Base-by-base conservation (phyloP, 2,888 invertebrate genomes). In the Scaptodrosophila latifasciaeformis region DNA sequence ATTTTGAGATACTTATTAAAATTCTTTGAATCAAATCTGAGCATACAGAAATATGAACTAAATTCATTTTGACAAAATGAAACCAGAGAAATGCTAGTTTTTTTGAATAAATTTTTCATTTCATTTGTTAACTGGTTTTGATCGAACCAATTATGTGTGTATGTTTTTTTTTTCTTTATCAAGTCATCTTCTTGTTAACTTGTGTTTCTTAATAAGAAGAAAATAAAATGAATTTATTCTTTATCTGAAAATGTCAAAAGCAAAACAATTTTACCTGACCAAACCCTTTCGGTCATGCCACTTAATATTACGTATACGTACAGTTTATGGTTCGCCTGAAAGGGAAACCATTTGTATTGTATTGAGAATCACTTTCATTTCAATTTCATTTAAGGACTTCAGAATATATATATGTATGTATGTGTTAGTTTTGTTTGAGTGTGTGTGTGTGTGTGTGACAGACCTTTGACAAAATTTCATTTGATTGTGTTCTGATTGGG, bases 281-380 rank as follows among this genome's bases (percentile, higher is more conserved):
- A 15, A 37, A 37, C 7, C 37, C 9, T 37, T 37, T 37, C 1
- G 10, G 10, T 15, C 37, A 37, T 17, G 4, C 24, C 37, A 37
- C 34, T 34, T n/a, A 34, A 34, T 34, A 37, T 24, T 24, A 3
- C 24, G 24, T 5, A 24, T 24, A 7, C 24, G 4, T 7, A 24
- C 24, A 3, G 7, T 7, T 24, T 7, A 24, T 24, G 31, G 12
- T 10, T 6, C 27, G 24, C 27, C 43, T 43, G 40, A 15, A 18
- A 24, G 24, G 17, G 40, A 4, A 19, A 40, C 19, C 10, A 9
- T 40, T n/a, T 18, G n/a, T 62, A 37, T 46, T 47, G 27, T 27
- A 21, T 15, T 24, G 12, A 37, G 21, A 49, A 59, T 49, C 62
- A 65, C 62, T 75, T 71, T 76, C 62, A 51, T 53, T 60, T 42